These are phyloP conservation scores for Fistularia tabacaria DNA, from an alignment of 2,797 vertebrate genomes.

Conservation along the genomic window DNA sequence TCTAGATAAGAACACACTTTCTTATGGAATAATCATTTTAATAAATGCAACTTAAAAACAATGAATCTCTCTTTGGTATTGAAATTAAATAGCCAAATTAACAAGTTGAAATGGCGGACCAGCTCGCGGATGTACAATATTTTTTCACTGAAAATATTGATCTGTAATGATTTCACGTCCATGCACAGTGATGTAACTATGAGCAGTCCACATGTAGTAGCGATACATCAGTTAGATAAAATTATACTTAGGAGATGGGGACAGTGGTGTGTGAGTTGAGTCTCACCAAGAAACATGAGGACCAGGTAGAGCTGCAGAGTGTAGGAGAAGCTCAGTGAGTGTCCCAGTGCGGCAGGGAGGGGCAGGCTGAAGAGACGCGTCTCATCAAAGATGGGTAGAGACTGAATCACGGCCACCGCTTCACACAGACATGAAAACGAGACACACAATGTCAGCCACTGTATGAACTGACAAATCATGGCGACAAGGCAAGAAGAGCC, in stretches of 20 bases:
- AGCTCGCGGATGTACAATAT: no score
- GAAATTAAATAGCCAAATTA: no score
- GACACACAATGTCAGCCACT: background rate
- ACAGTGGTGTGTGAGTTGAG: background rate
- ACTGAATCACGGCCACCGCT: constrained; percentile 87
- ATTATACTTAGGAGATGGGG: background rate
- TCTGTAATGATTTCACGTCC: no score
- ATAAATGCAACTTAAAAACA: background rate
- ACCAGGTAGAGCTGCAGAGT: constrained; percentile 85
- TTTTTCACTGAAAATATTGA: no score
- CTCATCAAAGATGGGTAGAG: constrained; percentile 88
- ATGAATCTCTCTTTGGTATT: no score
- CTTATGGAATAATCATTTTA: background rate
- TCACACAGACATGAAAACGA: constrained; percentile 23
- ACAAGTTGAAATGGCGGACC: no score
- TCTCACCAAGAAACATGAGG: constrained; percentile 87
- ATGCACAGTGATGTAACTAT: no score
- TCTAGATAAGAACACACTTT: background rate
- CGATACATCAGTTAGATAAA: background rate
- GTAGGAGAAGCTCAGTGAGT: constrained; percentile 86
- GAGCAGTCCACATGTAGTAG: no score
- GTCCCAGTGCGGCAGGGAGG: constrained; percentile 77
- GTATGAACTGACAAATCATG: background rate
- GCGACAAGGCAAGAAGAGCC: background rate
- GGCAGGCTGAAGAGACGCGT: constrained; percentile 82